Evolutionary conservation across 1,140 invertebrate species (phyloP).

Genomic region (Heliconius hewitsoni): DNA sequence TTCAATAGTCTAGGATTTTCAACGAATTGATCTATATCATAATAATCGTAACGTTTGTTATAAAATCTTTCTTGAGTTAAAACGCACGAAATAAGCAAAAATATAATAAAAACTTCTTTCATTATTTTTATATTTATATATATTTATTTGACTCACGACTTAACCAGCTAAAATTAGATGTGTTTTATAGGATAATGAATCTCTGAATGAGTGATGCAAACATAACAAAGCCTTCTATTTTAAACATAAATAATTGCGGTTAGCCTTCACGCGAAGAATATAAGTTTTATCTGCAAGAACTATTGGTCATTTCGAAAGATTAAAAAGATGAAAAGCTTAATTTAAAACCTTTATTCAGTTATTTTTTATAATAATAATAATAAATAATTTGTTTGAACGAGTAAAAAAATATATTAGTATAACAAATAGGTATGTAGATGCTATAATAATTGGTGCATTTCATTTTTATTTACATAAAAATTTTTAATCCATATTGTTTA

Average conservation of each 20-base stretch:
- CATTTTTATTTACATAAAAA: no score
- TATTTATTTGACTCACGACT: neutral
- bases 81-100: constrained; percentile 33
- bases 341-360: neutral
- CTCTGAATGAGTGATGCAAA: constrained; percentile 13
- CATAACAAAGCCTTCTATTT: constrained; percentile 21
- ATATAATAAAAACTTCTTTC: constrained; percentile 17
- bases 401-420: no score
- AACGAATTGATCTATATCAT: constrained; percentile 85
- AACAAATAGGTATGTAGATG: no score
- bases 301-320: neutral
- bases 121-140: constrained; percentile 1
- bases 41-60: constrained; percentile 78
- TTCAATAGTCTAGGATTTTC: constrained; percentile 43
- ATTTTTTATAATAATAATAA: no score
- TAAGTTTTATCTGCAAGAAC: neutral
- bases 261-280: constrained; percentile 17
- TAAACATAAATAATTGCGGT: constrained; percentile 23
- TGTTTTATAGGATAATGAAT: constrained; percentile 9
- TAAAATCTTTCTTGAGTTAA: constrained; percentile 49
- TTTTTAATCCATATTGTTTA: no score
- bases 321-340: neutral
- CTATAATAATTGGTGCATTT: no score
- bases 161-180: neutral
- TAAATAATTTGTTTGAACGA: no score